Percentiles rank a stretch among this genome's conserved stretches.
Conservation (phyloP, 2,113 vertebrate species). For the Cervus canadensis region DNA sequence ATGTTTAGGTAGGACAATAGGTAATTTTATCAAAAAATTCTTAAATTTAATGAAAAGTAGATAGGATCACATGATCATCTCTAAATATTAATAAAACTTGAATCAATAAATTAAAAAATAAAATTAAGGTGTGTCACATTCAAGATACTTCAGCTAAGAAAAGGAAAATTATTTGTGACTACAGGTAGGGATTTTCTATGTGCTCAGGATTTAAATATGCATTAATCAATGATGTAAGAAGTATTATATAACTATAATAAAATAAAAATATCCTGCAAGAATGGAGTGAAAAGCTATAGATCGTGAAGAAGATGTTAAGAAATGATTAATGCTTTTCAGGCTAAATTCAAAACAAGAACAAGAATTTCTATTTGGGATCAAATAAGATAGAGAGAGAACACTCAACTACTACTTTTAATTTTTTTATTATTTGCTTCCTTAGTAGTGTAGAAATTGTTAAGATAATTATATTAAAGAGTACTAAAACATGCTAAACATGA, state of each 20-base stretch:
- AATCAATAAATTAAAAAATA: neutral
- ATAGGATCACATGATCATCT: neutral
- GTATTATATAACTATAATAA: neutral
- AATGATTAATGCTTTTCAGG: neutral
- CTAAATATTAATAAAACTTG: neutral
- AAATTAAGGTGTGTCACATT: neutral
- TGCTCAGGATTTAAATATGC: neutral
- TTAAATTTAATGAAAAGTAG: neutral
- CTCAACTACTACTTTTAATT: neutral
- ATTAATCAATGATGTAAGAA: neutral
- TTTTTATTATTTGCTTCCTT: neutral
- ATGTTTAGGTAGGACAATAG: neutral
- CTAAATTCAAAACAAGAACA: neutral
- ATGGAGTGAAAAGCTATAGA: neutral
- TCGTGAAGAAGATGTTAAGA: neutral
- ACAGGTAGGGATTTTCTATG: neutral
- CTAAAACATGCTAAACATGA: neutral
- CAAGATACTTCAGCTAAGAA: neutral
- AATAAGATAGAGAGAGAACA: neutral
- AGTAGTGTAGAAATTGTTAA: neutral
- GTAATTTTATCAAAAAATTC: neutral
- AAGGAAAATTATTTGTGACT: neutral
- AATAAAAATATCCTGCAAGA: neutral
- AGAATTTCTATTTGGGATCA: neutral
- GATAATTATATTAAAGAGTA: neutral